Evolutionary conservation across 2,113 vertebrate species (phyloP).

Genomic region (Spheniscus mendiculus): DNA sequence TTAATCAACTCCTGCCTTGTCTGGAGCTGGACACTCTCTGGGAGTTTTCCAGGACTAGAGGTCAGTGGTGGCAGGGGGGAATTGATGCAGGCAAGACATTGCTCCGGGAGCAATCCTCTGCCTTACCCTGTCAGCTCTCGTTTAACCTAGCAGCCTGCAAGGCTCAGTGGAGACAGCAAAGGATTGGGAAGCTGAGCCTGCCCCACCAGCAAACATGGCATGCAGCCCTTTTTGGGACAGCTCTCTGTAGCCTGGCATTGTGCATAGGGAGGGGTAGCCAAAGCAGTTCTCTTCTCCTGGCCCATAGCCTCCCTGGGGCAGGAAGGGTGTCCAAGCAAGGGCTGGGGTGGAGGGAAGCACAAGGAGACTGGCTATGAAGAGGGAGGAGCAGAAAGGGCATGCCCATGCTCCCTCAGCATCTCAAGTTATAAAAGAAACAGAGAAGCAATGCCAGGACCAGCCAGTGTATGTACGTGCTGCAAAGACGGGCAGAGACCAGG

Average conservation of each 20-base stretch:
- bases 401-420: too few species aligned
- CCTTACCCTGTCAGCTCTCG: background rate
- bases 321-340: background rate
- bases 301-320: background rate
- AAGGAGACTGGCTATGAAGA: background rate
- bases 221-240: background rate
- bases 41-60: background rate
- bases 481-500: background rate
- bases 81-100: background rate
- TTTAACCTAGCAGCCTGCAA: background rate
- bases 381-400: background rate
- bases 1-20: background rate
- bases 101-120: background rate
- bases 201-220: background rate
- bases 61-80: background rate
- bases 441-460: background rate
- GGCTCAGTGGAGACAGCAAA: background rate
- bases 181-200: background rate
- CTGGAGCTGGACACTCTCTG: background rate
- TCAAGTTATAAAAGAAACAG: background rate
- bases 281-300: background rate
- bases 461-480: background rate
- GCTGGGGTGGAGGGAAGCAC: background rate
- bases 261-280: background rate
- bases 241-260: background rate